Conservation (phyloP, 1,140 invertebrate genomes). For the Phymorhynchus buccinoides region DNA sequence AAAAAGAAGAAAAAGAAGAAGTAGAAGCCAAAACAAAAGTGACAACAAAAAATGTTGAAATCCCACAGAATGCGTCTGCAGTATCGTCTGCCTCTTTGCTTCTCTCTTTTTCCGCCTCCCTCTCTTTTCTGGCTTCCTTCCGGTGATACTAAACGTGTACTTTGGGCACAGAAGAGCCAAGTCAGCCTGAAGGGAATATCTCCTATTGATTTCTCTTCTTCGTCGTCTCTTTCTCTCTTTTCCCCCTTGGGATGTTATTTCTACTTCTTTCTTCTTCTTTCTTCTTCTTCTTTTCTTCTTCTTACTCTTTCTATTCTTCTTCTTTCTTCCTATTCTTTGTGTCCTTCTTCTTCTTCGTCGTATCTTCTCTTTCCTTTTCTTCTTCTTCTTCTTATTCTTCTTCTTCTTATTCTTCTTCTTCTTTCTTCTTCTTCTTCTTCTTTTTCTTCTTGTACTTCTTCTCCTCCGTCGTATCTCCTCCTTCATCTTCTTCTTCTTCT, state of each 20-base stretch:
- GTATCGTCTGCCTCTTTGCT: neutral
- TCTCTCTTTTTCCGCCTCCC: neutral
- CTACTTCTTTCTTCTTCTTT: neutral
- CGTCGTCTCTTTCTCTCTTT: neutral
- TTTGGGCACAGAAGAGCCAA: too few species aligned
- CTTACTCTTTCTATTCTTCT: neutral
- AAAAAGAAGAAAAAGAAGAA: too few species aligned
- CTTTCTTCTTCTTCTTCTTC: neutral
- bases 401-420: too few species aligned
- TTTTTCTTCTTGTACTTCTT: neutral
- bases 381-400: too few species aligned
- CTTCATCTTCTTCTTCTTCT: neutral
- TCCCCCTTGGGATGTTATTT: neutral
- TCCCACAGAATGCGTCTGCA: too few species aligned
- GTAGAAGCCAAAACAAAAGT: too few species aligned
- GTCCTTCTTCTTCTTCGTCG: neutral
- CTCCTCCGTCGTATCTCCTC: neutral
- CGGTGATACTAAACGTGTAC: too few species aligned
- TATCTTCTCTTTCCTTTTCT: neutral
- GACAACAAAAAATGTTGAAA: too few species aligned
- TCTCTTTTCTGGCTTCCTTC: neutral
- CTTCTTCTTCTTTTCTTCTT: neutral
- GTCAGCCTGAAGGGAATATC: too few species aligned
- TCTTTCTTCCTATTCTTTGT: too few species aligned
- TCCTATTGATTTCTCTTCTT: too few species aligned